Evolutionary conservation across 2,888 invertebrate genomes (phyloP).

Genomic region (Polymixis lichenea): DNA sequence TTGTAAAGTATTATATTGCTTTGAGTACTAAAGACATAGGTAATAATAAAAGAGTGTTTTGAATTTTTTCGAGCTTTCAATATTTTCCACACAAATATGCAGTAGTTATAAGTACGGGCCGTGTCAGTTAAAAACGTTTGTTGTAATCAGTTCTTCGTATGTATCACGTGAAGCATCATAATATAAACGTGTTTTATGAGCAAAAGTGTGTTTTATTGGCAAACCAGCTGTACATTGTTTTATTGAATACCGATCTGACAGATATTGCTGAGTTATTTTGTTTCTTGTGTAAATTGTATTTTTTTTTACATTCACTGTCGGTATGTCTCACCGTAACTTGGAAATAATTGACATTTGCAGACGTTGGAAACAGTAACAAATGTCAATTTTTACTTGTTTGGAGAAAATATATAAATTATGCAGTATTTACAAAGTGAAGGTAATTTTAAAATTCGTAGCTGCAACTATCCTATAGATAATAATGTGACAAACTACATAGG

Average conservation of each 20-base stretch:
- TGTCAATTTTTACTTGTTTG: conserved; percentile 3
- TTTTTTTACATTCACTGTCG: conserved; percentile 1
- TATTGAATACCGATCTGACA: conserved; percentile 15
- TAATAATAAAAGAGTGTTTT: no score
- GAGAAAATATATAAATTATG: neutral
- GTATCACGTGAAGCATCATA: neutral
- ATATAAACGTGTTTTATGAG: neutral
- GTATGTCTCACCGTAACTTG: conserved; percentile 21
- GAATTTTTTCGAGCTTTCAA: no score
- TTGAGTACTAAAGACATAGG: no score
- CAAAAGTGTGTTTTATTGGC: neutral
- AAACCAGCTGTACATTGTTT: neutral
- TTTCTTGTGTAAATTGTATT: neutral
- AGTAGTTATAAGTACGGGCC: no score
- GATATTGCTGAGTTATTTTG: neutral
- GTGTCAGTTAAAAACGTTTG: neutral
- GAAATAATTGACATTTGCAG: conserved; percentile 36
- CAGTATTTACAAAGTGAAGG: neutral
- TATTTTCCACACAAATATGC: no score
- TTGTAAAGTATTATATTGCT: no score
- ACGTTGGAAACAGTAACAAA: conserved; percentile 16
- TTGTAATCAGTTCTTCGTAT: neutral
- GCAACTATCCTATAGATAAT: conserved; percentile 10
- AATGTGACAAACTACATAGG: no score
- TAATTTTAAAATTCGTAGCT: neutral